Evolutionary conservation across 2,113 vertebrate species (phyloP).

Genomic region (Ardeotis arabs): DNA sequence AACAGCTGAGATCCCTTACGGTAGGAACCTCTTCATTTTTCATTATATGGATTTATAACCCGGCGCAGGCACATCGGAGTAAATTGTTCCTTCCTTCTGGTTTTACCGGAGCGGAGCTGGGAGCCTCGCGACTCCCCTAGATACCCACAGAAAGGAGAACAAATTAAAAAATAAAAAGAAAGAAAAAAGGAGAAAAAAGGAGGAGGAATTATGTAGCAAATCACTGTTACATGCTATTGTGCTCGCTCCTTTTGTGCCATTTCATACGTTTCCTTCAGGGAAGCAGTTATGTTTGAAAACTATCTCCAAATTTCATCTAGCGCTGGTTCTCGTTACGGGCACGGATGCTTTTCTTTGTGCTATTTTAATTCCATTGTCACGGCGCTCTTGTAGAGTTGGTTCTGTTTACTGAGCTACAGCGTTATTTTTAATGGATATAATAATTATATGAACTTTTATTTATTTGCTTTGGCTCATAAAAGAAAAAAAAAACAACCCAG

Average conservation of each 20-base stretch:
- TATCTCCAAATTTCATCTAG: constrained; percentile 54
- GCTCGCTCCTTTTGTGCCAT: constrained; percentile 25
- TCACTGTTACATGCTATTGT: constrained; percentile 17
- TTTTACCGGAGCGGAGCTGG: background rate
- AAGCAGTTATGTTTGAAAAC: constrained; percentile 52
- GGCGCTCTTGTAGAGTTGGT: background rate
- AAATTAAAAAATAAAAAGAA: background rate
- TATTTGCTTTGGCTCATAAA: constrained; percentile 47
- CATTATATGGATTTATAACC: constrained; percentile 13
- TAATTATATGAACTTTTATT: constrained; percentile 48
- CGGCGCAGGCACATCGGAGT: background rate
- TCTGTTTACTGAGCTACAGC: constrained; percentile 14
- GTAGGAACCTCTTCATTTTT: constrained; percentile 40
- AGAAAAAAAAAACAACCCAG: background rate
- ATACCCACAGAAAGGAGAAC: background rate
- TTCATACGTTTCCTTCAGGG: constrained; percentile 41
- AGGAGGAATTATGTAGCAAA: constrained; percentile 29
- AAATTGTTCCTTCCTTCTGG: constrained; percentile 37
- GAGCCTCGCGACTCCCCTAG: background rate
- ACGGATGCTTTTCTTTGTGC: constrained; percentile 24
- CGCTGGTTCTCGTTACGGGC: background rate
- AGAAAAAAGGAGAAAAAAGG: background rate
- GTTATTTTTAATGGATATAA: constrained; percentile 10
- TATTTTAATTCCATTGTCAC: constrained; percentile 42
- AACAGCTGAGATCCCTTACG: constrained; percentile 47